phyloP scores from a whole-genome alignment of 2,888 invertebrate species.

The Bibio marci region DNA sequence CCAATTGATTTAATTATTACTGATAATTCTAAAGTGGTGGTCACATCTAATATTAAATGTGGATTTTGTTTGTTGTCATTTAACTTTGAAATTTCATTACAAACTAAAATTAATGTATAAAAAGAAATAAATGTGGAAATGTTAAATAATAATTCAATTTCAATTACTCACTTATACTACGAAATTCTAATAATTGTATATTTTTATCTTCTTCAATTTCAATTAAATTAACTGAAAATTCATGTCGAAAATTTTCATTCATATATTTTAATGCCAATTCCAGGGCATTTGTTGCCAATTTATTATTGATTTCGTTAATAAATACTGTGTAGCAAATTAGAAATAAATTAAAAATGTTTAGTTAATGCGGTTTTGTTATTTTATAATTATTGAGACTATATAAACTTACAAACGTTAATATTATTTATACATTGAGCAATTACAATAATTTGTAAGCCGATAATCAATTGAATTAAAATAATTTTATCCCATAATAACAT shows the following conservation, averaged over 20 bases:
- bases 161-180: too few species aligned
- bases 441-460: too few species aligned
- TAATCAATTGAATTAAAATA: not conserved
- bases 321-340: constrained; percentile 34
- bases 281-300: constrained; percentile 49
- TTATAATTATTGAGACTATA: not conserved
- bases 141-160: too few species aligned
- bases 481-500: too few species aligned
- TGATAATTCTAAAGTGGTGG: constrained; percentile 61
- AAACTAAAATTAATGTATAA: too few species aligned
- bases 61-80: constrained; percentile 31
- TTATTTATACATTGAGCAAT: too few species aligned
- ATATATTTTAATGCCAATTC: constrained; percentile 54
- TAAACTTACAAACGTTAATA: constrained; percentile 2
- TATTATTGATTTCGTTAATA: constrained; percentile 57
- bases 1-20: constrained; percentile 76
- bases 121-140: too few species aligned
- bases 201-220: too few species aligned
- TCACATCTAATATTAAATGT: constrained; percentile 66
- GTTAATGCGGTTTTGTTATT: not conserved
- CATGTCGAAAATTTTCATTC: constrained; percentile 47
- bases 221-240: constrained; percentile 30
- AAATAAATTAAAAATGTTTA: not conserved
- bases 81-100: too few species aligned
- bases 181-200: too few species aligned